Evolutionary conservation across 2,797 vertebrate genomes (phyloP), one percentile per base, ranked within the genome.

Genomic region (Falco novaeseelandiae): DNA sequence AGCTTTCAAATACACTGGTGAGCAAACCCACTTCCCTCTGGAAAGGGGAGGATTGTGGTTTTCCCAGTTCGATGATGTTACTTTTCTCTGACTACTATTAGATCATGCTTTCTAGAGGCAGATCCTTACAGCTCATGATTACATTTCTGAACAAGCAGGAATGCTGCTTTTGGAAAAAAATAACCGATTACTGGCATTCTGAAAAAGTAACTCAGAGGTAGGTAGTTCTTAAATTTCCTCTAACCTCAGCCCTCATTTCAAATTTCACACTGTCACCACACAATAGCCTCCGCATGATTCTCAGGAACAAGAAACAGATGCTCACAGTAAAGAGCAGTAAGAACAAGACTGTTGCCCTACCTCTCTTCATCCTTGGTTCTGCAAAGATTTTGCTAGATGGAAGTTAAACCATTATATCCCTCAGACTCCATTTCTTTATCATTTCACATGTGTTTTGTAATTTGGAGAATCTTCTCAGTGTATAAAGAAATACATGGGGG

Each of bases 171-270:
- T 13, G 1, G 84, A 73, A 83, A 91, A 91, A 89, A 62, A 72
- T 46, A 72, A 85, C 26, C 42, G 77, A 48, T 63, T 77, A 19
- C 55, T 90, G 76, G 65, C 83, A 61, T 72, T 71, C 74, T 91
- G 93, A 78, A 74, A 89, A 90, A 57, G 72, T 74, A 83, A 59
- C 38, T 77, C 59, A 81, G 85, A 96, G 85, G 94, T 94, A 95
- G 78, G 93, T 96, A 78, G 72, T 32, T 71, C 69, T 91, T 86
- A 71, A 72, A 34, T 93, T 80, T 74, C 36, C 52, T 86, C 57
- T 86, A 86, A 54, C 16, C 58, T 94, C 77, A 82, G 40, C 61
- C n/a, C 65, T 74, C 34, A 34, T 70, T 95, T 84, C 57, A 83
- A 42, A 88, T 51, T 65, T 86, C 69, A 61, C 61, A 38, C 36